Evolutionary conservation across 2,797 vertebrate genomes (phyloP), one percentile per base, ranked within the genome.

Genomic region (Rhadinocentrus ornatus): DNA sequence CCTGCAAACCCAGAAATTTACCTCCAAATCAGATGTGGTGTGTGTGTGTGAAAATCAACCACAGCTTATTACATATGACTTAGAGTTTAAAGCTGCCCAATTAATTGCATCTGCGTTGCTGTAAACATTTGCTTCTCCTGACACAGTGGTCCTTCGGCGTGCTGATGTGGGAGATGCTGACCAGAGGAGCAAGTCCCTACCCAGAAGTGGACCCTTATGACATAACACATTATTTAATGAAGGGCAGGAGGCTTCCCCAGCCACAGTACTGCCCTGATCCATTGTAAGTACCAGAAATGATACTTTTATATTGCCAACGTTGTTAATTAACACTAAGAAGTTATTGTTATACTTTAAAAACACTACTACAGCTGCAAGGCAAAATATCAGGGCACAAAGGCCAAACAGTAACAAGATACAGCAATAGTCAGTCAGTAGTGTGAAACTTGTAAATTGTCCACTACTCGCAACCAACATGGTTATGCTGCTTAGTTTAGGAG

Each of bases 81-180:
- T 18, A 1, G 2, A 2, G n/a, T 2, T 20, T 15, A 39, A 39
- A 39, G 13, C 3, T 39, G 12, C 4, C 37, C 3, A 13, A 39
- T 12, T 9, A 24, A 29, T 29, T 29, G 29, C 10, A 22, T 11
- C 2, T 7, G 22, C 48, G 0, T 62, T 58, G 1, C 1, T 46
- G 35, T 32, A 52, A 63, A 56, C 15, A 1, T 69, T 62, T 24
- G 15, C n/a, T 60, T 59, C 18, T 73, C 59, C 12, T 60, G 11
- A 34, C 77, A 62, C 92, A 99, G 98, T 99, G 98, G 98, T 99
- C 98, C 1, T 99, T 97, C 5, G 98, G 98, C 24, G 96, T 99
- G 56, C 88, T 99, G 77, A 94, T 99, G 86, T 99, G 98, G 98
- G 98, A 99, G 92, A 94, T 99, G 94, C 90, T 99, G 92, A 99